Conservation (phyloP, 2,888 invertebrate species). For the Lordiphosa fenestrarum region DNA sequence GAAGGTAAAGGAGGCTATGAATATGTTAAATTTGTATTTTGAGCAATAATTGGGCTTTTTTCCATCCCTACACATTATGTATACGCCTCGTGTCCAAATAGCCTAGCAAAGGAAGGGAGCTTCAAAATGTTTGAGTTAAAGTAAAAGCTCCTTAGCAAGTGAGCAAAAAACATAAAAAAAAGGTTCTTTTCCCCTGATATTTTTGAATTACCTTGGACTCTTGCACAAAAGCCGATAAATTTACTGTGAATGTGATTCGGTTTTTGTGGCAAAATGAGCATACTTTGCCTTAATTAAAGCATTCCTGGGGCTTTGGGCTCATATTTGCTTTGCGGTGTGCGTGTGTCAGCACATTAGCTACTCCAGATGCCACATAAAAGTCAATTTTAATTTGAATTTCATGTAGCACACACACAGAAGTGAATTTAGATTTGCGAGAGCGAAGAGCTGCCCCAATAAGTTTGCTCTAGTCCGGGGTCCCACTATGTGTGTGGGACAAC, state of each 20-base stretch:
- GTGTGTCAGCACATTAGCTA: slow-evolving; percentile 22
- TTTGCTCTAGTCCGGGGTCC: too few relatives aligned
- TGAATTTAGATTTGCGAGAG: slow-evolving; percentile 42
- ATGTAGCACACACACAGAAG: slow-evolving; percentile 43
- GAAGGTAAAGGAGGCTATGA: slow-evolving; percentile 20
- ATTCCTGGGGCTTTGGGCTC: slow-evolving; percentile 8
- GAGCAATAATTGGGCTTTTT: slow-evolving; percentile 60
- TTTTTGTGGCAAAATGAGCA: too few relatives aligned
- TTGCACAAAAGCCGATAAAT: slow-evolving; percentile 4
- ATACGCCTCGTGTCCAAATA: slow-evolving; percentile 51
- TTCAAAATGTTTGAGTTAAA: slow-evolving; percentile 60
- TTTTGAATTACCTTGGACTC: background rate
- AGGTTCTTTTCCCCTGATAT: slow-evolving; percentile 7
- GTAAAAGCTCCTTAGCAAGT: background rate
- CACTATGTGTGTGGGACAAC: background rate
- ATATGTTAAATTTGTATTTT: slow-evolving; percentile 30
- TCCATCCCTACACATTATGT: slow-evolving; percentile 18
- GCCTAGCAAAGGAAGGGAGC: slow-evolving; percentile 14
- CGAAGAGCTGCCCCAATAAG: slow-evolving; percentile 25
- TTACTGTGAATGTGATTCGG: background rate
- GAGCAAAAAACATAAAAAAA: background rate
- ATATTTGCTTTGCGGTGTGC: slow-evolving; percentile 22
- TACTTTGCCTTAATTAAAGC: slow-evolving; percentile 64
- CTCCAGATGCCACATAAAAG: slow-evolving; percentile 40
- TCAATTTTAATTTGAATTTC: slow-evolving; percentile 31